These are phyloP conservation scores for Brevipalpus yothersi DNA, from an alignment of 1,140 invertebrate species.

Conservation along the genomic window DNA sequence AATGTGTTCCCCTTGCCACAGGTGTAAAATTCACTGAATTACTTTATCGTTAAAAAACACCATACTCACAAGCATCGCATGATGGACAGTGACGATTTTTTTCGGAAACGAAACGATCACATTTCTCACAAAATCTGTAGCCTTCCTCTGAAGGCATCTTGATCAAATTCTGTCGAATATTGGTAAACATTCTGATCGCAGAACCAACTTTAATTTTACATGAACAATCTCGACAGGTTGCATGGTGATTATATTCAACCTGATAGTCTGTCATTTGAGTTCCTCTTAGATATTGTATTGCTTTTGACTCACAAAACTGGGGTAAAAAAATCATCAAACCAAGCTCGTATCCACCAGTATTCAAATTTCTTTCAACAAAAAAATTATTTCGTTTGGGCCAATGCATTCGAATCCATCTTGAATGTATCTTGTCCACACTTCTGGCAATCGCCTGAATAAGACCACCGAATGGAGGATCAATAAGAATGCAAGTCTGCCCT, in stretches of 20 bases:
- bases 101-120: slow-evolving; percentile 37
- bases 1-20: no score
- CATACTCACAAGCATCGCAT: slow-evolving; percentile 31
- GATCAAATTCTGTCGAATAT: slow-evolving; percentile 29
- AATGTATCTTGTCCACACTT: slow-evolving; percentile 24
- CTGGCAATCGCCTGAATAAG: slow-evolving; percentile 46
- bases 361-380: not conserved
- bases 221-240: slow-evolving; percentile 14
- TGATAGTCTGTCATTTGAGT: slow-evolving; percentile 57
- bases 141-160: slow-evolving; percentile 32
- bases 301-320: slow-evolving; percentile 47
- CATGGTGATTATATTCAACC: slow-evolving; percentile 32
- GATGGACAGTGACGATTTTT: slow-evolving; percentile 47
- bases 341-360: not conserved
- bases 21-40: no score
- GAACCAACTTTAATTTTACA: slow-evolving; percentile 31
- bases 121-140: slow-evolving; percentile 45
- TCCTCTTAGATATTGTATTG: slow-evolving; percentile 28
- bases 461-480: slow-evolving; percentile 71
- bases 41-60: no score
- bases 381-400: not conserved
- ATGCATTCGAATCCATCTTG: not conserved
- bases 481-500: slow-evolving; percentile 34
- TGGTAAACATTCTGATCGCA: slow-evolving; percentile 60
- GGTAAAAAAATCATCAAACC: slow-evolving; percentile 45